Base-by-base conservation (phyloP, 2,888 invertebrate genomes). In the Lasius fuliginosus region DNA sequence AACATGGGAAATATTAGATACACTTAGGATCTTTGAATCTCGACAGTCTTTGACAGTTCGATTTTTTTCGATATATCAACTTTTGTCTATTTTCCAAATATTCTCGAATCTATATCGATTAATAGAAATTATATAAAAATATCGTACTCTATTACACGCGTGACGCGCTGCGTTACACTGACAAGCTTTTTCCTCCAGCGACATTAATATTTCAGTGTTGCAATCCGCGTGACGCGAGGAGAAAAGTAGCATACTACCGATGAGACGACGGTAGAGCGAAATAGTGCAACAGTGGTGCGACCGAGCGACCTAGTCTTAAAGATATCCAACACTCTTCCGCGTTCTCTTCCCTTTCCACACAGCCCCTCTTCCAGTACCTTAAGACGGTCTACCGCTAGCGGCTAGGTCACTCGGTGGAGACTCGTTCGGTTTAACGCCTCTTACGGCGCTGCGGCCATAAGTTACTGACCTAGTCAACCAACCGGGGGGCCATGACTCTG, bases 241-340 rank as follows among this genome's bases (percentile, higher is more conserved):
- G 89, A 86, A 84, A 86, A 88, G 87, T 84, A 81, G 83, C 82
- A 64, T 86, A 85, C 56, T 73, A 81, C 82, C 84, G 85, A 76
- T 79, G 84, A 86, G 71, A 87, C 23, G 36, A 36, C 85, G 85
- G 88, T 87, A 90, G 88, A 87, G 92, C 89, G 91, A 92, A 92
- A 92, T 94, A 91, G 93, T 92, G 92, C 94, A 94, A 94, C 94
- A 94, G 93, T 93, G 92, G 93, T 92, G 92, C 94, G 94, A 94
- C 94, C 94, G 94, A 94, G 94, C 94, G 94, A 94, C 94, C 94
- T 93, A 94, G 94, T 94, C 94, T 94, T 92, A 90, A 93, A 94
- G 94, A 94, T 93, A 94, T 90, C 92, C 92, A 90, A 93, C 92
- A 91, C 92, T 94, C 94, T 93, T 93, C 93, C 94, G 94, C 93